Base-by-base conservation (phyloP, 2,888 invertebrate genomes). In the Meghimatium bilineatum region DNA sequence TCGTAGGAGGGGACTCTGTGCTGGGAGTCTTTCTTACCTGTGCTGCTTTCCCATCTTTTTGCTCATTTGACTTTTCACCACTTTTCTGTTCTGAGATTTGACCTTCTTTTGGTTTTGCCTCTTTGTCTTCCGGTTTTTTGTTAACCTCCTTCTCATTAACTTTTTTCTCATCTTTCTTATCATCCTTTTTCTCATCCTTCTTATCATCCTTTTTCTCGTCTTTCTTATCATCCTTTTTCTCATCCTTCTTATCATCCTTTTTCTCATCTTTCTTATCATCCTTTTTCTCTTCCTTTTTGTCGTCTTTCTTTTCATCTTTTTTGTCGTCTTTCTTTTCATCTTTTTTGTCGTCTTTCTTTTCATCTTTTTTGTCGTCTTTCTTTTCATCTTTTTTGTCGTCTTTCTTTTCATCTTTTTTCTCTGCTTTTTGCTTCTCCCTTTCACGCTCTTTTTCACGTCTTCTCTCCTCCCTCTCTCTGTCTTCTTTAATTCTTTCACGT, bases 361-460 rank as follows among this genome's bases (percentile, higher is more conserved):
- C 60, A 36, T 80, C 56, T 36, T 52, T 67, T 38, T 69, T 71
- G 52, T 69, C 56, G 20, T 29, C 71, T 10, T 34, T 44, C 0
- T n/a, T 6, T 3, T 23, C 23, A 17, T 56, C 56, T 56, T 44
- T 44, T 44, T 60, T 60, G n/a, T 60, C 32, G 10, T 56, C 74
- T 17, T 63, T 34, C n/a, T 60, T 34, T 17, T 56, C 63, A 1
- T 56, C 63, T 36, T 36, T 52, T n/a, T 81, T 56, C 32, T 56
- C n/a, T 38, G n/a, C n/a, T 56, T 26, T n/a, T 63, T 49, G 63
- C 26, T 44, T 44, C 23, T 74, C 74, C 29, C 29, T 72, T 49
- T 72, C 44, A 1, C 14, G n/a, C 14, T 81, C 74, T 29, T 74
- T 81, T 74, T 81, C 63, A 14, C 63, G 38, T 44, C 66, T 77